Percentiles rank a stretch among this genome's conserved stretches.
Conservation (phyloP, 2,797 vertebrate genomes). For the Tiaroga cobitis region DNA sequence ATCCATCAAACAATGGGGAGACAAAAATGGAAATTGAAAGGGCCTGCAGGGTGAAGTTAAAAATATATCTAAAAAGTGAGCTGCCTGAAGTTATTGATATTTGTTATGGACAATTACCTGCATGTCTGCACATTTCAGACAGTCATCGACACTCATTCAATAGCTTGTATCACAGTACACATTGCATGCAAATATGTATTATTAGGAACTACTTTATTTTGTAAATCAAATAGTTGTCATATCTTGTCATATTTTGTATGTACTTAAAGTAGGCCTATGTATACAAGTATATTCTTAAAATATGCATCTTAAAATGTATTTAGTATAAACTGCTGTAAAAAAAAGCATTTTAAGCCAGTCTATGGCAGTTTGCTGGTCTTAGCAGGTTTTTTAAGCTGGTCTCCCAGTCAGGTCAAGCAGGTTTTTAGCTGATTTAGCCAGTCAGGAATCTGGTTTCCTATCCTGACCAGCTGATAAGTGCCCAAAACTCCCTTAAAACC, state of each 20-base stretch:
- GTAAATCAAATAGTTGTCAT: neutral
- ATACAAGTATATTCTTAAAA: neutral
- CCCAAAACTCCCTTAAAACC: neutral
- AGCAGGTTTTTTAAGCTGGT: neutral
- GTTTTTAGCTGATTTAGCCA: neutral
- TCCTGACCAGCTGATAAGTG: neutral
- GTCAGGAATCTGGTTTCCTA: neutral
- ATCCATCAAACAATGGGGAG: conserved; percentile 70
- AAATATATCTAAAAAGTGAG: conserved; percentile 71
- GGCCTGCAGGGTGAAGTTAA: conserved; percentile 64
- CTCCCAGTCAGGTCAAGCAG: neutral
- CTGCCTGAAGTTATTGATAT: conserved; percentile 70
- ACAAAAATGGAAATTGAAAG: conserved; percentile 67
- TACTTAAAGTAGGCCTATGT: neutral
- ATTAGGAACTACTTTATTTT: neutral
- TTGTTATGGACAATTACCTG: conserved; percentile 73
- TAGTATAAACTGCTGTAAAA: neutral
- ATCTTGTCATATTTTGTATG: neutral
- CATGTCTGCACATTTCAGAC: conserved; percentile 63
- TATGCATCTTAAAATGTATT: neutral
- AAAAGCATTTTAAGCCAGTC: neutral
- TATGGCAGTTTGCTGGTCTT: neutral
- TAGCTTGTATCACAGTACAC: neutral
- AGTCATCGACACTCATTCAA: conserved; percentile 33
- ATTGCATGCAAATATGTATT: neutral